Base-by-base conservation (phyloP, 2,113 vertebrate species). In the Austrofundulus limnaeus region DNA sequence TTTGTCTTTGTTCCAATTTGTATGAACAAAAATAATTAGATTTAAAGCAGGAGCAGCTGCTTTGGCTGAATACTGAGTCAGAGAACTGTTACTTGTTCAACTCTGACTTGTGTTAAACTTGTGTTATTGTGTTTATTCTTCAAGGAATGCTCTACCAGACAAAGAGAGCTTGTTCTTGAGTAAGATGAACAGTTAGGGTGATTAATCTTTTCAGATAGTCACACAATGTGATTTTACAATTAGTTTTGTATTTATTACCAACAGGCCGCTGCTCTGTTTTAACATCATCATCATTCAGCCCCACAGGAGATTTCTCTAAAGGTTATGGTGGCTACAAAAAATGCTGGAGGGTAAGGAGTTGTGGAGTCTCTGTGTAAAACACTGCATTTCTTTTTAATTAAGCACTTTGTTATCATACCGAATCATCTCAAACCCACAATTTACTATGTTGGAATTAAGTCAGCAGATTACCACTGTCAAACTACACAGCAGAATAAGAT, bases 141-240 rank as follows among this genome's bases (percentile, higher is more conserved):
- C 11, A n/a, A 28, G 17, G 4, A 28, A 11, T 12, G 24, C 19
- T n/a, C 23, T 57, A 43, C 24, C 2, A 57, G 20, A n/a, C 23
- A n/a, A 4, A 41, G 21, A 16, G 7, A 41, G 9, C 14, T 41
- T 6, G 51, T 37, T 7, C 62, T 20, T 12, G 11, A 37, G 60
- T 20, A 66, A 53, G 52, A 20, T 17, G 46, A 61, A 66, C 49
- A 42, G 63, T 28, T 63, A 56, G 62, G 57, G 58, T 63, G 60
- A 52, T 49, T 4, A 51, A 46, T n/a, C n/a, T n/a, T n/a, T 69
- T 59, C 64, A 55, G 72, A 66, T 41, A 28, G 79, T 82, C 79
- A 81, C 65, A 24, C 56, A 84, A 84, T 37, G 54, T 70, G 74
- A 85, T 85, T 83, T 82, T 14, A 57, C 75, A 69, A 87, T 84